phyloP scores from a whole-genome alignment of 2,888 invertebrate genomes.

The Drosophila bunnanda region DNA sequence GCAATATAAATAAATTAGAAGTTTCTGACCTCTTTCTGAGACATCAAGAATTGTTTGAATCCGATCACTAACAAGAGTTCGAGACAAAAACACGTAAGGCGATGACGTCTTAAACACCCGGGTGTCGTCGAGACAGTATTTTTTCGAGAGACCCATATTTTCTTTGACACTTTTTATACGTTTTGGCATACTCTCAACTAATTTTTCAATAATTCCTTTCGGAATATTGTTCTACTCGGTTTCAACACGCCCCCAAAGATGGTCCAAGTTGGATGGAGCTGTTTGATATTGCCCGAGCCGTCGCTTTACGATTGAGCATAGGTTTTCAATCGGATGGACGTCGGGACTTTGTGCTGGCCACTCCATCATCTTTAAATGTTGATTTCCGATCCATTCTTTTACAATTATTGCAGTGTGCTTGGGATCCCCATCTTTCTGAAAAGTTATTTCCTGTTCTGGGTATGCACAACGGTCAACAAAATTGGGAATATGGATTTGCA shows the following conservation, averaged over 20 bases:
- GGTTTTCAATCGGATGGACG: no score
- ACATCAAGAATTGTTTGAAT: no score
- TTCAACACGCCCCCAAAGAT: constrained; percentile 18
- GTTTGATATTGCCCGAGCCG: not conserved
- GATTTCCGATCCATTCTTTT: not conserved
- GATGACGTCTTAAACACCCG: no score
- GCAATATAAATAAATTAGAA: no score
- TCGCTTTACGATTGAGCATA: not conserved
- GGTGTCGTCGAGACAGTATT: no score
- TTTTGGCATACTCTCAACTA: not conserved
- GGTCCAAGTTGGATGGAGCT: constrained; percentile 3
- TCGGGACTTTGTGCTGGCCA: not conserved
- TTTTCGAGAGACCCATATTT: not conserved
- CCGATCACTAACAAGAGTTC: no score
- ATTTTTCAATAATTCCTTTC: constrained; percentile 2
- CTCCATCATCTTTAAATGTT: no score
- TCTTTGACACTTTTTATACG: not conserved
- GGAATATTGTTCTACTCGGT: not conserved
- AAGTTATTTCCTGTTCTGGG: no score
- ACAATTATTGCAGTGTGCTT: no score
- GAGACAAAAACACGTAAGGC: no score
- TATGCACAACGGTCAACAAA: not conserved
- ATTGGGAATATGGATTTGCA: not conserved
- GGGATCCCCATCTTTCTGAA: no score
- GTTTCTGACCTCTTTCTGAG: no score